A percentile compares a stretch with the other conserved stretches of the same genome.
These are phyloP conservation scores for Machaerirhynchus nigripectus DNA, from an alignment of 2,113 vertebrate species.

Conservation along the genomic window DNA sequence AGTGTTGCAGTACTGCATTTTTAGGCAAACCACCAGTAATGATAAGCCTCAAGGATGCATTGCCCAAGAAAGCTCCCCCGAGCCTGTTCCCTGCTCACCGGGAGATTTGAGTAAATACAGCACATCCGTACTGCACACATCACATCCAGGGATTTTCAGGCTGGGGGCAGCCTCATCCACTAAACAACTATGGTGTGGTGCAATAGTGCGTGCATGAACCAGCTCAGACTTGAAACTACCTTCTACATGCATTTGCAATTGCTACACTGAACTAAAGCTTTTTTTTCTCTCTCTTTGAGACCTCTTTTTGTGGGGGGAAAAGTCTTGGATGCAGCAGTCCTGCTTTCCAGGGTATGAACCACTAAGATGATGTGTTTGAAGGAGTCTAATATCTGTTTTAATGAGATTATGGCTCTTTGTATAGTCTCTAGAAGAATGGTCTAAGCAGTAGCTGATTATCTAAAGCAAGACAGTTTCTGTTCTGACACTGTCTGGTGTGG, in stretches of 20 bases:
- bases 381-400: neutral
- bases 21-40: neutral
- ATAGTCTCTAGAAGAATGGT: neutral
- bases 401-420: neutral
- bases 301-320: neutral
- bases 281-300: neutral
- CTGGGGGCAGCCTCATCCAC: neutral
- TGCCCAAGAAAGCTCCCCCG: neutral
- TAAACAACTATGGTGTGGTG: neutral
- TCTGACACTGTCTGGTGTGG: fast-evolving
- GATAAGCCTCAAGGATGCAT: neutral
- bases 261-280: neutral
- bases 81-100: fast-evolving
- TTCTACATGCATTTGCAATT: neutral
- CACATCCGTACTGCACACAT: neutral
- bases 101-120: neutral
- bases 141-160: neutral
- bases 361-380: neutral
- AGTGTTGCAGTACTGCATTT: neutral
- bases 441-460: neutral
- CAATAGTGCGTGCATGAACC: neutral
- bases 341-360: neutral
- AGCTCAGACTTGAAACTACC: neutral
- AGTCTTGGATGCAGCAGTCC: neutral
- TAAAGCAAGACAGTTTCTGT: neutral